phyloP scores from a whole-genome alignment of 2,888 invertebrate species.

The Tenthredo amoena region DNA sequence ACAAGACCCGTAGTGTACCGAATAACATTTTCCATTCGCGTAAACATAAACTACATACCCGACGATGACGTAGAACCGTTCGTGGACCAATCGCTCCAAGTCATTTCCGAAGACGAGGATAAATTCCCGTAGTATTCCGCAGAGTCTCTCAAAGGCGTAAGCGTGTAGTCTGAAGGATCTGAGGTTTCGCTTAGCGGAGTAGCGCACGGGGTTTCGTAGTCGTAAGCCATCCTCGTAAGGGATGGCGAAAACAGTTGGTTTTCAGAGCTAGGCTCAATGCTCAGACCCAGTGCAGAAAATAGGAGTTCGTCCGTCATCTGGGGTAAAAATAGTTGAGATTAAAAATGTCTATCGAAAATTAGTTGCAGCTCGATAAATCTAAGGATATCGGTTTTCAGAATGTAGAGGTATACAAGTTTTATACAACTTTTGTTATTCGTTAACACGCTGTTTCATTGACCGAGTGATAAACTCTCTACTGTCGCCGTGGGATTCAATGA shows the following conservation, averaged over 20 bases:
- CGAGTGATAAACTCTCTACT: conserved; percentile 21
- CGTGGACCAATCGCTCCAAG: conserved; percentile 73
- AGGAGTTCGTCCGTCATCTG: conserved; percentile 76
- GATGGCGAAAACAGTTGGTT: conserved; percentile 60
- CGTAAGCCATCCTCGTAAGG: conserved; percentile 60
- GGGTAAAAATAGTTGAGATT: not conserved
- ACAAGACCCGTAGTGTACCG: not conserved
- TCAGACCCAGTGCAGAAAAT: conserved; percentile 73
- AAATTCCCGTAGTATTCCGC: conserved; percentile 72
- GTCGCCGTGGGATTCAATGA: not conserved
- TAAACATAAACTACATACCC: conserved; percentile 59
- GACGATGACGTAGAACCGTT: conserved; percentile 65
- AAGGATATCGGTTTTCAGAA: not conserved
- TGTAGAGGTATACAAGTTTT: not conserved
- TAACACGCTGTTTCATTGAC: conserved; percentile 32
- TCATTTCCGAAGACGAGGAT: conserved; percentile 69
- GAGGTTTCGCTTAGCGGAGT: conserved; percentile 65
- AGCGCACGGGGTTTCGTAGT: conserved; percentile 70
- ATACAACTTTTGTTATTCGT: conserved; percentile 26
- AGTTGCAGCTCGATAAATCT: not conserved
- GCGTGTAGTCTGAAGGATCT: conserved; percentile 57
- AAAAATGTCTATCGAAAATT: not conserved
- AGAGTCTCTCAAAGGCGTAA: conserved; percentile 56
- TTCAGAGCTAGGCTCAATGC: conserved; percentile 63
- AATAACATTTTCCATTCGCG: not conserved